Base-by-base conservation (phyloP, 2,888 invertebrate genomes). In the Ophioninae sp. region DNA sequence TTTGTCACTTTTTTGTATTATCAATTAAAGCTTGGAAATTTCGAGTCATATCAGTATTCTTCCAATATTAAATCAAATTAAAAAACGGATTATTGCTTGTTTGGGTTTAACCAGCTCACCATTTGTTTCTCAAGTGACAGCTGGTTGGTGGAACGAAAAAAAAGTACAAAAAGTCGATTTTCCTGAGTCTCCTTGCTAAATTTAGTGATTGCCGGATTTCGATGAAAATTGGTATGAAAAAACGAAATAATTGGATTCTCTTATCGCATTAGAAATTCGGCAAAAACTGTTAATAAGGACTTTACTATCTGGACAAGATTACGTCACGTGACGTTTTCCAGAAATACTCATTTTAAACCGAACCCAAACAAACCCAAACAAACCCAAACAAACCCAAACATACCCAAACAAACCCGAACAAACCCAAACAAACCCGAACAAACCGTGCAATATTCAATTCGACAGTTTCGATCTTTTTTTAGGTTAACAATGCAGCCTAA, bases 401-500 rank as follows among this genome's bases (percentile, higher is more conserved):
- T n/a, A 23, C 30, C 56, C 13, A n/a, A 69, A 5, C 56, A 1
- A 56, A 17, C 3, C 3, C 17, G 1, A 23, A 41, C 3, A 30
- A 30, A 23, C 30, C 56, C 13, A n/a, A 69, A 5, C 56, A 1
- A 56, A 17, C 3, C 3, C 17, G 1, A 23, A 41, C 17, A 76
- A 58, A 67, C 41, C 59, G 68, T 37, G 23, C 37, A 65, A 65
- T 20, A n/a, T n/a, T 75, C 30, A 6, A 64, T 56, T 65, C 22
- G 30, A 30, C 30, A 30, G 30, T 30, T 30, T 39, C 44, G 68
- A 41, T 75, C n/a, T 44, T 30, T 65, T 65, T 65, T 51, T 65
- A 75, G 75, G 75, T 75, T 75, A 75, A 75, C 22, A 23, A 30
- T 9, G 20, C 58, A 30, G 37, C 10, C 13, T 10, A 44, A 65